phyloP scores from a whole-genome alignment of 2,113 vertebrate species.

The Prochilodus magdalenae region DNA sequence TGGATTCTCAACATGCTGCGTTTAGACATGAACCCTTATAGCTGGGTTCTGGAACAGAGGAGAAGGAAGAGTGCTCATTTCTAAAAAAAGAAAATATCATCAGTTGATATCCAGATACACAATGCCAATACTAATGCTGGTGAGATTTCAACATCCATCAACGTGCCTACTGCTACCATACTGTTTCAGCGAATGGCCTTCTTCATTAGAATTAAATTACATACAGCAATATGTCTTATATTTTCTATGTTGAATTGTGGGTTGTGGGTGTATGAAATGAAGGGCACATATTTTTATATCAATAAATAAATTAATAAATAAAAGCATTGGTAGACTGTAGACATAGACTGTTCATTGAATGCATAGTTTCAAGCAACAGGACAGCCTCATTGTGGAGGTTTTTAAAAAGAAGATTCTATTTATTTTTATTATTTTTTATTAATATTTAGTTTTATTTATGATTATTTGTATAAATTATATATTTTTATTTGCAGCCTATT shows the following conservation, averaged over 20 bases:
- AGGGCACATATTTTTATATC: neutral
- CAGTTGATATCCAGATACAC: neutral
- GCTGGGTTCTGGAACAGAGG: conserved; percentile 75
- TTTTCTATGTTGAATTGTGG: neutral
- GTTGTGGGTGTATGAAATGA: neutral
- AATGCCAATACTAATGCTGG: neutral
- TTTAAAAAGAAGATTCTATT: neutral
- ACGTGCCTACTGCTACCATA: neutral
- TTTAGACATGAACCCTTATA: conserved; percentile 74
- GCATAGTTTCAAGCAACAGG: neutral
- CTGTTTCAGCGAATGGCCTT: conserved; percentile 39
- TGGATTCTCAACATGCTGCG: conserved; percentile 78
- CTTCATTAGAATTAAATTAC: neutral
- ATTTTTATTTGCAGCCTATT: neutral
- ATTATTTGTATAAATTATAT: neutral
- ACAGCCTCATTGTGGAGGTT: conserved; percentile 9
- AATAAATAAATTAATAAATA: neutral
- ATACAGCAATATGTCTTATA: neutral
- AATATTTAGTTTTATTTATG: neutral
- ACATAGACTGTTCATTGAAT: neutral
- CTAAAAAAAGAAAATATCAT: conserved; percentile 47
- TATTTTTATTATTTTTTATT: no score
- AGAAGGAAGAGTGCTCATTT: conserved; percentile 73
- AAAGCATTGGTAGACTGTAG: neutral
- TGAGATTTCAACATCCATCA: neutral